Evolutionary conservation across 2,888 invertebrate species (phyloP), one percentile per base, ranked within the genome.

Genomic region (Hemithea aestivaria): DNA sequence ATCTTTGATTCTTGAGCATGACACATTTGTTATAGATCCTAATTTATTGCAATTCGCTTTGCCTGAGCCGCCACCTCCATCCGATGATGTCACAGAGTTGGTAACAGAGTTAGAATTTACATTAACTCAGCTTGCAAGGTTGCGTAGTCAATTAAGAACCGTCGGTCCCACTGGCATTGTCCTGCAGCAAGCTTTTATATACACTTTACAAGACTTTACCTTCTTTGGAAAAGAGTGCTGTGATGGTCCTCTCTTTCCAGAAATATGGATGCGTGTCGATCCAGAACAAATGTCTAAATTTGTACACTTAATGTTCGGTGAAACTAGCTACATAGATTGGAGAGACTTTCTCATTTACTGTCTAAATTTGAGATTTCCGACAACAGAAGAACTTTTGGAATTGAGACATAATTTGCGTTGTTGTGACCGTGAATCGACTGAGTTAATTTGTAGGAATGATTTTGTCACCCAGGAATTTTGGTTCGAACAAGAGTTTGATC

Each of bases 291-390:
- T 89, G 12, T 66, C 80, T 1, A 76, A 73, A 49, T 52, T 90
- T 22, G 75, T 89, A 0, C 63, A 62, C 32, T 51, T 65, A 21
- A 43, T 91, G 8, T 92, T 89, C 59, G 90, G 90, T 0, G 80
- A 88, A 27, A 78, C 81, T 0, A 85, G 84, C 6, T 89, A 88
- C 45, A 57, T 91, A 6, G 89, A 91, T 54, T 92, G 92, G 92
- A 88, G 89, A 55, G 91, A 92, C 63, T 92, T 92, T 55, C 71
- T 92, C 7, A 76, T 92, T 47, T 89, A 88, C 56, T 90, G 89
- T 57, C 62, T 91, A 20, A 82, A 89, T 51, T 58, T 91, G 6
- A 70, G 76, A 26, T 89, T 79, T 62, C 92, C 92, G 0, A 84
- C 71, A 0, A 66, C 85, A 20, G 76, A 81, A 1, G 88, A 92